Percentiles rank a stretch among this genome's conserved stretches.
These are phyloP conservation scores for Bolborhynchus lineola DNA, from an alignment of 2,113 vertebrate species.

Conservation along the genomic window DNA sequence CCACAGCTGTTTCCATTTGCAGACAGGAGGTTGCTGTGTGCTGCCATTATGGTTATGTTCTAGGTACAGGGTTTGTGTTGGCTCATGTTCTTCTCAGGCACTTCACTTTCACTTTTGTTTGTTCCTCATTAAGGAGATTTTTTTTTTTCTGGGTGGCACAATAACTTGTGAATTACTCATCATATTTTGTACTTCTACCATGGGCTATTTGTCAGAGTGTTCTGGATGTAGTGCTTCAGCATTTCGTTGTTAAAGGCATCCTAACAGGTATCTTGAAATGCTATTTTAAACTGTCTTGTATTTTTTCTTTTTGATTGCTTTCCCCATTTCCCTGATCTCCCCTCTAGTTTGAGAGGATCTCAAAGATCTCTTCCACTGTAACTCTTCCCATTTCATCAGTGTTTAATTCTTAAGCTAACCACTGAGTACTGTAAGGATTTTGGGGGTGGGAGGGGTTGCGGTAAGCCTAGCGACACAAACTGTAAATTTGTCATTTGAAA, in stretches of 20 bases:
- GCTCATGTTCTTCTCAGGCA: neutral
- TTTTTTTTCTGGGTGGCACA: neutral
- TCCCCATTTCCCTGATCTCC: neutral
- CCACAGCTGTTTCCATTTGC: neutral
- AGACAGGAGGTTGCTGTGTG: neutral
- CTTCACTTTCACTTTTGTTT: neutral
- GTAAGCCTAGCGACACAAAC: neutral
- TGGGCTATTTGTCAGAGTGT: neutral
- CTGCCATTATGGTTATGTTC: neutral
- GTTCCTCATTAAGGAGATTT: neutral
- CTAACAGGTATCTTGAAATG: neutral
- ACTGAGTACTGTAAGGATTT: neutral
- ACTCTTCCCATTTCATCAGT: neutral
- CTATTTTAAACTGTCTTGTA: neutral
- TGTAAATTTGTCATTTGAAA: neutral
- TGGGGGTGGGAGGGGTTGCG: fast-evolving
- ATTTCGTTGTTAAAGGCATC: neutral
- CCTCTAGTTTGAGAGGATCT: neutral
- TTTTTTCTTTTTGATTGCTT: neutral
- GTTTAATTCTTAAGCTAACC: neutral
- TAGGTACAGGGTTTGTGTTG: neutral
- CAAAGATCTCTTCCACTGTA: neutral
- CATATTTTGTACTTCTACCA: fast-evolving
- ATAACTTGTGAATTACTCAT: neutral
- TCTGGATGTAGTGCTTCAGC: neutral